Conservation (phyloP, 2,797 vertebrate genomes). For the Rachycentron canadum region DNA sequence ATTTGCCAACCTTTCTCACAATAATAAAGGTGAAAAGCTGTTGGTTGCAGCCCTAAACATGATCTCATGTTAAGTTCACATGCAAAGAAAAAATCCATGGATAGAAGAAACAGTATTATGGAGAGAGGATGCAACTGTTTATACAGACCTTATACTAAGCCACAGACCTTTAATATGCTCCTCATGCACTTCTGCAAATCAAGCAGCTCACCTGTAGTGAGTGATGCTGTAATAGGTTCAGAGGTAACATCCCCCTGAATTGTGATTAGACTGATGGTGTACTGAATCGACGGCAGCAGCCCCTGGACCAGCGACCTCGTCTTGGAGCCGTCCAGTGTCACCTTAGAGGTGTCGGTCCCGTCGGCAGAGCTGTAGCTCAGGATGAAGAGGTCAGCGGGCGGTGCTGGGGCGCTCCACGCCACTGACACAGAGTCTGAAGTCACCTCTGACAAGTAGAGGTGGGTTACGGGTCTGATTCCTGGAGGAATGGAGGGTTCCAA, state of each 20-base stretch:
- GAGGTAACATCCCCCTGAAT: conserved; percentile 90
- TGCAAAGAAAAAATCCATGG: neutral
- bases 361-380: conserved; percentile 92
- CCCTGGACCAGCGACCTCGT: conserved; percentile 89
- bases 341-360: conserved; percentile 86
- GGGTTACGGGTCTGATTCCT: conserved; percentile 96
- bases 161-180: neutral
- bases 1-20: neutral
- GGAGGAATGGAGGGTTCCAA: conserved; percentile 71
- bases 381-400: conserved; percentile 92
- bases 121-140: neutral
- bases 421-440: conserved; percentile 92
- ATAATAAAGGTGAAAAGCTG: neutral
- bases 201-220: conserved; percentile 91
- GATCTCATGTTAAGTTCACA: neutral
- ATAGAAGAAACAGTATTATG: neutral
- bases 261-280: conserved; percentile 92
- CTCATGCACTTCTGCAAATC: conserved; percentile 6
- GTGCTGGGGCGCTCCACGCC: conserved; percentile 95
- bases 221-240: conserved; percentile 91
- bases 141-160: neutral
- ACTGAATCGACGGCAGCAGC: conserved; percentile 91
- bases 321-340: conserved; percentile 91
- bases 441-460: conserved; percentile 95
- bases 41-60: neutral